A percentile compares a stretch with the other conserved stretches of the same genome.
Evolutionary conservation across 2,113 vertebrate species (phyloP).

Genomic region (Neogobius melanostomus): DNA sequence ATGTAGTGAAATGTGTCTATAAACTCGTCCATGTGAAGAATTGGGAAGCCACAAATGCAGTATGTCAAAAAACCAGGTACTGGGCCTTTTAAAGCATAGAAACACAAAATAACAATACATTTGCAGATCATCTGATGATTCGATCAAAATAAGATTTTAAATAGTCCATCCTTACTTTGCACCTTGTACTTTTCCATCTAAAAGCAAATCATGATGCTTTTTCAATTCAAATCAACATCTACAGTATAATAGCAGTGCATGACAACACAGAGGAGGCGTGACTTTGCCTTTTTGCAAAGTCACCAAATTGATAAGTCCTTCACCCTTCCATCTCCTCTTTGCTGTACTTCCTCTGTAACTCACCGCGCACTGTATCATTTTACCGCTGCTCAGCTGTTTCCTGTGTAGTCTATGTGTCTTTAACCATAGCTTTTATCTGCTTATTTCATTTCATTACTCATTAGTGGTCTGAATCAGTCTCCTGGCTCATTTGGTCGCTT

Average conservation of each 20-base stretch:
- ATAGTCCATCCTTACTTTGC: no score
- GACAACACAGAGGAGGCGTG: neutral
- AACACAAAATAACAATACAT: no score
- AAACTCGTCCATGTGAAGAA: no score
- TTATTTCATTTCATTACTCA: slow-evolving; percentile 42
- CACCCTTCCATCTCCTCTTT: neutral
- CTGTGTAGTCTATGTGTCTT: slow-evolving; percentile 6
- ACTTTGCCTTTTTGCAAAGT: neutral
- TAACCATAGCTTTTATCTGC: slow-evolving; percentile 32
- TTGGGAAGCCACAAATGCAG: no score
- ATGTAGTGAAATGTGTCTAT: no score
- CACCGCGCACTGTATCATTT: slow-evolving; percentile 2
- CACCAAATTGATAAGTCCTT: slow-evolving; percentile 5
- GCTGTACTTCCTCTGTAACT: neutral
- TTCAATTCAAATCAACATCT: neutral
- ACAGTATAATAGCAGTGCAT: neutral
- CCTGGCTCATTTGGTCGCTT: slow-evolving; percentile 23
- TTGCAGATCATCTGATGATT: no score
- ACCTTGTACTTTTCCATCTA: no score
- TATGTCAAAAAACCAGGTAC: no score
- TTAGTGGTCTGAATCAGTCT: slow-evolving; percentile 18
- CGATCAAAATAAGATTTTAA: no score
- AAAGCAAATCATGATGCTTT: no score
- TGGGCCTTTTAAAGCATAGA: no score
- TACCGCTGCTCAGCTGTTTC: slow-evolving; percentile 18